These are phyloP conservation scores for Beaufortia kweichowensis DNA, from an alignment of 2,113 vertebrate species.

Conservation along the genomic window DNA sequence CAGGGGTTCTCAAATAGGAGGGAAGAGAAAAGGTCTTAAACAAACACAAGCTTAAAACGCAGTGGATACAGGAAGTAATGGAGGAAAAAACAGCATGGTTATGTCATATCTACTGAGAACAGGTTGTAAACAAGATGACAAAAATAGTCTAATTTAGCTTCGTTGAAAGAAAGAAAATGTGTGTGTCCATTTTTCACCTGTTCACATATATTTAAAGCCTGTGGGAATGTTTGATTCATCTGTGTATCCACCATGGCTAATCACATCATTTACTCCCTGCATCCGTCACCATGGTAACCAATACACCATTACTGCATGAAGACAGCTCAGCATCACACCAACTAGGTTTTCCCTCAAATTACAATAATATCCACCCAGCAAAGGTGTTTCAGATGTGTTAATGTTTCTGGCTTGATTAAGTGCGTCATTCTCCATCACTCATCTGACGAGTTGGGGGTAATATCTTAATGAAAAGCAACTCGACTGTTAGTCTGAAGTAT, in stretches of 20 bases:
- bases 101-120: conserved; percentile 21
- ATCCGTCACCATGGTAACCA: conserved; percentile 8
- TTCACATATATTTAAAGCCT: background rate
- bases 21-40: background rate
- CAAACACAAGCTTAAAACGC: conserved; percentile 42
- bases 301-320: background rate
- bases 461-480: conserved; percentile 41
- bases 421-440: conserved; percentile 10
- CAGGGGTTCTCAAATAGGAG: background rate
- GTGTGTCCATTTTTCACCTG: background rate
- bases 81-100: conserved; percentile 34
- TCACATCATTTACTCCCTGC: conserved; percentile 5
- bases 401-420: conserved; percentile 16
- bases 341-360: background rate
- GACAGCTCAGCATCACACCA: background rate
- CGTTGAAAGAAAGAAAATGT: background rate
- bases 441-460: conserved; percentile 13
- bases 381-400: conserved; percentile 8
- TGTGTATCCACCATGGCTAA: background rate
- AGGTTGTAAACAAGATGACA: conserved; percentile 25
- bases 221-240: background rate
- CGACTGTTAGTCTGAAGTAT: conserved; percentile 23
- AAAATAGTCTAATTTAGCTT: conserved; percentile 5
- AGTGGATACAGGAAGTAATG: conserved; percentile 14
- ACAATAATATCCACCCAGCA: conserved; percentile 8